phyloP scores from a whole-genome alignment of 1,140 invertebrate species.

The Eriosoma lanigerum region DNA sequence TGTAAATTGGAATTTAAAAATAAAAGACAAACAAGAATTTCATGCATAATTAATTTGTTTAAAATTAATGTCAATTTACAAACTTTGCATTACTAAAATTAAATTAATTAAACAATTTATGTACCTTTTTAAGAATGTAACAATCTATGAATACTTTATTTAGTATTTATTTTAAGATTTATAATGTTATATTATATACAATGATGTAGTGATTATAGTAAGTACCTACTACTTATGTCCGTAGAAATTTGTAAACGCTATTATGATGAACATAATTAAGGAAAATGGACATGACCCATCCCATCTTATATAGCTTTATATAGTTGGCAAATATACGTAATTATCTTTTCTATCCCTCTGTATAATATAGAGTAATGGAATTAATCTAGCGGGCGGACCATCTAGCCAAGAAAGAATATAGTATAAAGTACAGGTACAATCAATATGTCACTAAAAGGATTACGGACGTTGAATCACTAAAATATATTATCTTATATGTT shows the following conservation, averaged over 20 bases:
- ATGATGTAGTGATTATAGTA: not conserved
- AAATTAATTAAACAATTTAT: not conserved
- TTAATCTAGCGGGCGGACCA: not conserved
- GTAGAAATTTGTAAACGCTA: not conserved
- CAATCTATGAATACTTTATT: not conserved
- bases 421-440: not conserved
- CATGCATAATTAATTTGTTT: not conserved
- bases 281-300: not conserved
- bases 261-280: not conserved
- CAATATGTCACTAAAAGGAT: not conserved
- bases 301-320: not conserved
- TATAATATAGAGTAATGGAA: not conserved
- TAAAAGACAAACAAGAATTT: not conserved
- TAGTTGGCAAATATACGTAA: not conserved
- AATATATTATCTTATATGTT: not conserved
- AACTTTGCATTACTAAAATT: not conserved
- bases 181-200: not conserved
- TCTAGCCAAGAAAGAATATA: not conserved
- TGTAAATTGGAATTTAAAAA: conserved; percentile 2
- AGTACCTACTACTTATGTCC: too few species aligned
- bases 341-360: not conserved
- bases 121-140: not conserved
- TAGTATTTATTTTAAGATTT: not conserved
- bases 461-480: not conserved
- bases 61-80: not conserved